A percentile compares a stretch with the other conserved stretches of the same genome.
Conservation (phyloP, 1,140 invertebrate genomes). For the Leptinotarsa defecta region DNA sequence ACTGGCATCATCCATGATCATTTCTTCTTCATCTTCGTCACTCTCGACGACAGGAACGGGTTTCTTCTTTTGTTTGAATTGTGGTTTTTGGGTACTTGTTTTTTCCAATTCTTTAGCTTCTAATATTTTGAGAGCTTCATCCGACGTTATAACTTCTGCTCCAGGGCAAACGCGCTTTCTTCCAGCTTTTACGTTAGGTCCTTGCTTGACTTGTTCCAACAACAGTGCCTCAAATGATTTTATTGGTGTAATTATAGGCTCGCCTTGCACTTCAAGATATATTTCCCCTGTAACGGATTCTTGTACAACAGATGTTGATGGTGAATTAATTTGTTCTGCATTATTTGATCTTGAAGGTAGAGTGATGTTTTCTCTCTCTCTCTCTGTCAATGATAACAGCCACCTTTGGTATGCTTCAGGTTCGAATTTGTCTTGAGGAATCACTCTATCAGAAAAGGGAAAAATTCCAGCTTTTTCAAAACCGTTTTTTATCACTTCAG, state of each 20-base stretch:
- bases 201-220: conserved; percentile 20
- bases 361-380: neutral
- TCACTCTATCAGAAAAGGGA: conserved; percentile 8
- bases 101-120: conserved; percentile 11
- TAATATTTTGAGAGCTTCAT: conserved; percentile 4
- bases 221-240: conserved; percentile 22
- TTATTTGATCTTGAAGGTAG: neutral
- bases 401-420: conserved; percentile 12
- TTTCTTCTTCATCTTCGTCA: conserved; percentile 21
- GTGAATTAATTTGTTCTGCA: conserved; percentile 9
- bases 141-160: conserved; percentile 15
- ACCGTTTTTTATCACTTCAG: conserved; percentile 14
- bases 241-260: conserved; percentile 13
- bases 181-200: conserved; percentile 15
- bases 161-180: conserved; percentile 18
- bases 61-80: conserved; percentile 22
- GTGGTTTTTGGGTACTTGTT: conserved; percentile 11
- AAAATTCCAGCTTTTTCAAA: conserved; percentile 22
- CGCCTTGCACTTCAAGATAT: neutral
- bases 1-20: neutral
- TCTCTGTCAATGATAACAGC: neutral
- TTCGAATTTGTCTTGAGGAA: conserved; percentile 1
- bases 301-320: conserved; percentile 8
- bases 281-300: neutral
- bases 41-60: conserved; percentile 10